Base-by-base conservation (phyloP, 2,888 invertebrate genomes). In the Pseudococcus viburni region DNA sequence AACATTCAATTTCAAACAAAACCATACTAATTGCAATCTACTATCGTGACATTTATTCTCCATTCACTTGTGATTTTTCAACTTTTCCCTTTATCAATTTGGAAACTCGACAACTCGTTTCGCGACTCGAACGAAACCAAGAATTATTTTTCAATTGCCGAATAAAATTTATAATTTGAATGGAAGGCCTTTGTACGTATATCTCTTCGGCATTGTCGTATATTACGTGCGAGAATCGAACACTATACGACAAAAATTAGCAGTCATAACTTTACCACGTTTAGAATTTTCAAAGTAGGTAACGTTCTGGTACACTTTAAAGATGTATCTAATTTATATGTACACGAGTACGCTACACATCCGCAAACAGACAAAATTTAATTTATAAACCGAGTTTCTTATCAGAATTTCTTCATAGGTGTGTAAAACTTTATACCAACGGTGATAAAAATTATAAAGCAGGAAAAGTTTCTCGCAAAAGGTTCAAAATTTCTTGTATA, bases 361-460 rank as follows among this genome's bases (percentile, higher is more conserved):
- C 22, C 64, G 68, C 33, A 73, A 73, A 73, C 68, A 73, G 68
- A 33, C 68, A 12, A 33, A 73, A 73, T 73, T 73, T 73, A 73
- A 73, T 73, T 73, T 73, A 73, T 73, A 73, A 17, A 55, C 9
- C 19, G 22, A 73, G 33, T 73, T 73, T 73, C 68, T 73, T 73
- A 73, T 73, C 68, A 15, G 33, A 33, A 73, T 73, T 73, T 73
- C 15, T 11, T 11, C 6, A 26, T 64, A 73, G 68, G 68, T 33
- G 26, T 19, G 11, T 12, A 33, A 73, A 73, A 33, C 33, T 73
- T 33, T 33, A 33, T 3, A 73, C 68, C 26, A 73, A 33, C 12
- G 68, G 68, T 12, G 68, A 73, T 73, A 73, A 73, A 73, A 73
- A 73, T 73, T 73, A 73, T 11, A 73, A 33, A 59, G 59, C 19